Conservation (phyloP, 2,888 invertebrate species). For the Darwinula stevensoni region DNA sequence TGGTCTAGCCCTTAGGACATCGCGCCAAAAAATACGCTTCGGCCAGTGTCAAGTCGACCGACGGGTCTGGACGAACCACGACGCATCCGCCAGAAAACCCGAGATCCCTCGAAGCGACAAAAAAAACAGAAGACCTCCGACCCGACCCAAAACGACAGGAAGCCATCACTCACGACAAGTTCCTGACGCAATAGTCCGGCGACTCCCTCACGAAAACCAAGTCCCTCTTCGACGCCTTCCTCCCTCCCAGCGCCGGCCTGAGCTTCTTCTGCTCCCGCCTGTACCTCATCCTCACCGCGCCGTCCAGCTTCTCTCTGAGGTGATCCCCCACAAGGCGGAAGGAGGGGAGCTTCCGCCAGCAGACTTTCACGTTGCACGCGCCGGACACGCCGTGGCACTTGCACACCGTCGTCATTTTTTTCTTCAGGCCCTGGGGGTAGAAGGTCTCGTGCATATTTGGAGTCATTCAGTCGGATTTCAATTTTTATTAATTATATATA, state of each 20-base stretch:
- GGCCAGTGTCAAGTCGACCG: too few species aligned
- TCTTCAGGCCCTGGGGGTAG: not conserved
- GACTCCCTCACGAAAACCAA: conserved; percentile 65
- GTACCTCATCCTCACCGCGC: conserved; percentile 7
- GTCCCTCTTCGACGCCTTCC: conserved; percentile 66
- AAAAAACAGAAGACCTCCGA: too few species aligned
- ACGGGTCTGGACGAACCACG: too few species aligned
- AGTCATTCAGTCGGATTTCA: too few species aligned
- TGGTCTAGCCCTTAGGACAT: too few species aligned
- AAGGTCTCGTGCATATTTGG: too few species aligned
- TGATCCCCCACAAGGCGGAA: not conserved
- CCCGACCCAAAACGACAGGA: too few species aligned
- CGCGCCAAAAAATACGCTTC: too few species aligned
- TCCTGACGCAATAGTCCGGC: conserved; percentile 64
- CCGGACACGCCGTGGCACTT: conserved; percentile 3
- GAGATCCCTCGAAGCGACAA: too few species aligned
- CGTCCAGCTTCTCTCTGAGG: not conserved
- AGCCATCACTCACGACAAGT: conserved; percentile 43
- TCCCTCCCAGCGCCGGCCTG: conserved; percentile 41
- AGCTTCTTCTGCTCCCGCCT: conserved; percentile 29
- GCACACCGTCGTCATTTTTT: not conserved
- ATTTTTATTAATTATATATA: too few species aligned
- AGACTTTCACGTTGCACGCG: not conserved
- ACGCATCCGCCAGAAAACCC: too few species aligned
- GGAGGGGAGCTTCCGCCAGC: not conserved